A percentile compares a stretch with the other conserved stretches of the same genome.
Evolutionary conservation across 2,797 vertebrate species (phyloP).

Genomic region (Simalia tracyae): DNA sequence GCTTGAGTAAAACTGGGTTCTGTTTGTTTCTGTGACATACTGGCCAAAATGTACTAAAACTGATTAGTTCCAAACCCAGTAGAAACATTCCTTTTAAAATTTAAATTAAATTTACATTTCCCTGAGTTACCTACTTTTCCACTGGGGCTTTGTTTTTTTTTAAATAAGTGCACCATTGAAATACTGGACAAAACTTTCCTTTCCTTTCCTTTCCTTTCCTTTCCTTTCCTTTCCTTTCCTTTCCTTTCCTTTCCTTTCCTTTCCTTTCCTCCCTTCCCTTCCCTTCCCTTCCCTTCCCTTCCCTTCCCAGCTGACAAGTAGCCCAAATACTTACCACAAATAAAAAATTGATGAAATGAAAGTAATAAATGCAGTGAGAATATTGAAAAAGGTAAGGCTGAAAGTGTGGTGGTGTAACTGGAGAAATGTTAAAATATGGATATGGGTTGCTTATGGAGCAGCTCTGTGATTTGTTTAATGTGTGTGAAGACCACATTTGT

Average conservation of each 20-base stretch:
- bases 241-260: too few relatives aligned
- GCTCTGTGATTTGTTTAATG: not conserved
- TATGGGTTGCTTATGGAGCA: not conserved
- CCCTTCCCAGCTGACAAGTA: not conserved
- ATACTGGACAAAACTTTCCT: not conserved
- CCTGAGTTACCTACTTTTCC: not conserved
- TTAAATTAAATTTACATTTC: not conserved
- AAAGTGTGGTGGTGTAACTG: not conserved
- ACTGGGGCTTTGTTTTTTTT: not conserved
- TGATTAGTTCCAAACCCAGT: not conserved
- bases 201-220: not conserved
- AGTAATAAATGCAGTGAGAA: not conserved
- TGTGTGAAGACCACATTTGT: not conserved
- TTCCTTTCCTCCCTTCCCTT: accelerated
- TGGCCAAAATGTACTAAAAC: not conserved
- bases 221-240: too few relatives aligned
- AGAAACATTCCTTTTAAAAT: not conserved
- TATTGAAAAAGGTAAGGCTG: not conserved
- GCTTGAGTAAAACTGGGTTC: not conserved
- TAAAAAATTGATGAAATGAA: not conserved
- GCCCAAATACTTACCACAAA: not conserved
- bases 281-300: not conserved
- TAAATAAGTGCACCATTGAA: not conserved
- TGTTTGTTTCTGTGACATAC: not conserved
- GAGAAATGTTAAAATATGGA: not conserved